Evolutionary conservation across 2,888 invertebrate genomes (phyloP).

Genomic region (Drosophila birchii): DNA sequence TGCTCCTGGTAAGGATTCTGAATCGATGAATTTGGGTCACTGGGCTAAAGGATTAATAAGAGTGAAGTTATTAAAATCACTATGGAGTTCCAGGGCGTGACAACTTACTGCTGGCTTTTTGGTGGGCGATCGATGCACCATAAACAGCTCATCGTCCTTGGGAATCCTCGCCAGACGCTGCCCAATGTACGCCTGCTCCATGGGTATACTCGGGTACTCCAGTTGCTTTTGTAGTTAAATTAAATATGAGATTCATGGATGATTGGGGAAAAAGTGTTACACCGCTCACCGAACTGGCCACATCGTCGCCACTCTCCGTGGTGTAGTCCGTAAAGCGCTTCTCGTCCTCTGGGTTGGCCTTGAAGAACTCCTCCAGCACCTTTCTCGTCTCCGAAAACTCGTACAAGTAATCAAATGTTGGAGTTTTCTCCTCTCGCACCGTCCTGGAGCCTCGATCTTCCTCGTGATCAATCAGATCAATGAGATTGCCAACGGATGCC

Average conservation of each 20-base stretch:
- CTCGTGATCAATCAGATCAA: constrained; percentile 71
- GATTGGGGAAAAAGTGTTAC: background rate
- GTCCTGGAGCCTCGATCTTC: constrained; percentile 5
- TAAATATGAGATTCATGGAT: background rate
- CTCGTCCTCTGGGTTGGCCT: constrained; percentile 88
- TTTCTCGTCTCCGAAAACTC: constrained; percentile 97
- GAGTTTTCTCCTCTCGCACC: constrained; percentile 81
- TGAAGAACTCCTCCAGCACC: constrained; percentile 96
- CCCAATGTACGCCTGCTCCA: constrained; percentile 83
- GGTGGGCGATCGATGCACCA: constrained; percentile 82
- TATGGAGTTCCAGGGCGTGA: background rate
- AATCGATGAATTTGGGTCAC: constrained; percentile 62
- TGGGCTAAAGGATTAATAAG: constrained; percentile 26
- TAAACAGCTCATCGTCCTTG: constrained; percentile 83
- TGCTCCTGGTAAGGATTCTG: constrained; percentile 78
- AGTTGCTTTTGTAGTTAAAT: constrained; percentile 14
- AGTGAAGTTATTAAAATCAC: background rate
- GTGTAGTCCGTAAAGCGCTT: constrained; percentile 84
- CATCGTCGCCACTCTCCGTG: constrained; percentile 83
- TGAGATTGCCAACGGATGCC: constrained; percentile 75
- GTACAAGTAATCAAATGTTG: constrained; percentile 94
- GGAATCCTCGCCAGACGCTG: constrained; percentile 84
- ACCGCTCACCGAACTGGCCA: constrained; percentile 80
- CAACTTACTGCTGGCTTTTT: constrained; percentile 79
- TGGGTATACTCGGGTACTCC: constrained; percentile 30